Percentiles rank a stretch among this genome's conserved stretches.
Conservation (phyloP, 1,140 invertebrate genomes). For the Dendroctonus ponderosae region DNA sequence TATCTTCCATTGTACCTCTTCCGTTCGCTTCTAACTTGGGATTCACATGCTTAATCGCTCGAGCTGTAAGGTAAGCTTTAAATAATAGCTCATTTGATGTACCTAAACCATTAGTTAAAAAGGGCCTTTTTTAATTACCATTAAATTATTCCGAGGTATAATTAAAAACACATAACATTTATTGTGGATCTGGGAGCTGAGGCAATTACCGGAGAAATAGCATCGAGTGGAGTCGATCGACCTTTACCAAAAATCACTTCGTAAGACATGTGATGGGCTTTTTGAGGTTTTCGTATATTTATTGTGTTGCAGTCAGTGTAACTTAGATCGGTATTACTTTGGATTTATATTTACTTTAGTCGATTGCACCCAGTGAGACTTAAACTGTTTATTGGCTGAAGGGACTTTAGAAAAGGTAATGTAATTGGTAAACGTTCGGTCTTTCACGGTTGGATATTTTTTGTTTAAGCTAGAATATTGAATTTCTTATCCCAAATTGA, state of each 20-base stretch:
- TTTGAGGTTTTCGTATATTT: background rate
- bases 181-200: background rate
- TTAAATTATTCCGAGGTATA: conserved; percentile 36
- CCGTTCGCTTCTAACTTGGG: conserved; percentile 10
- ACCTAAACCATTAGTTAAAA: conserved; percentile 7
- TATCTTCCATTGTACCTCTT: conserved; percentile 4
- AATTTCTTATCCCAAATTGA: no score
- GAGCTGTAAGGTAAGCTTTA: conserved; percentile 31
- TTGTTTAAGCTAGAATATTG: no score
- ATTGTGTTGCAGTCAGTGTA: no score
- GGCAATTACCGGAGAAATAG: conserved; percentile 21
- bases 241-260: background rate
- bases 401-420: no score
- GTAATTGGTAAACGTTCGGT: no score
- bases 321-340: no score
- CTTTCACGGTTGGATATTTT: no score
- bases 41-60: conserved; percentile 31
- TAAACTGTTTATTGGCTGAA: no score
- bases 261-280: conserved; percentile 1
- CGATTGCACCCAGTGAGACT: no score
- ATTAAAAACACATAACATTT: conserved; percentile 36
- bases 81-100: conserved; percentile 35
- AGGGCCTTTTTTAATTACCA: conserved; percentile 33
- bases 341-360: no score
- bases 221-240: background rate